phyloP scores from a whole-genome alignment of 2,113 vertebrate species.

The Zeus faber region DNA sequence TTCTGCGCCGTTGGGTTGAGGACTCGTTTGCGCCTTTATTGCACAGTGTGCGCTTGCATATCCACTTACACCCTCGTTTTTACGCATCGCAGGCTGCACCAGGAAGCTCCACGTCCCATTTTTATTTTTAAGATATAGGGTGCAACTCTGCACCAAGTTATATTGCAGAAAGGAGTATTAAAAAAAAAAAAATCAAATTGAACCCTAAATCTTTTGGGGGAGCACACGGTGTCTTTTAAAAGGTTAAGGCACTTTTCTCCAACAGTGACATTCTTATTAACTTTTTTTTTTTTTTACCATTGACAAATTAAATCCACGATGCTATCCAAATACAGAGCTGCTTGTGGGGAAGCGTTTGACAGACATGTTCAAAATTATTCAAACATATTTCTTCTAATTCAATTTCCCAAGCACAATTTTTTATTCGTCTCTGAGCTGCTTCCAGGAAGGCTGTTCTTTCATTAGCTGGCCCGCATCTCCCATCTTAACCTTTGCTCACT shows the following conservation, averaged over 20 bases:
- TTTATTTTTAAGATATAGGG: too few species aligned
- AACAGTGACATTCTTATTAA: conserved; percentile 53
- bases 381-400: conserved; percentile 55
- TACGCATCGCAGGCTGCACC: too few species aligned
- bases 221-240: conserved; percentile 48
- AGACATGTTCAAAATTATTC: conserved; percentile 64
- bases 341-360: conserved; percentile 51
- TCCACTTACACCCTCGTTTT: too few species aligned
- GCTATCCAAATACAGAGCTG: conserved; percentile 56
- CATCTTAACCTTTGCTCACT: conserved; percentile 20
- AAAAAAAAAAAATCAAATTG: conserved; percentile 29
- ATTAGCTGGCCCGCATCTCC: conserved; percentile 12
- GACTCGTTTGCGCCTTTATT: too few species aligned
- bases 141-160: too few species aligned
- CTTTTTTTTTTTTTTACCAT: conserved; percentile 41
- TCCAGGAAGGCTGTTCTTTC: conserved; percentile 22
- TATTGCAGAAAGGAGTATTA: too few species aligned
- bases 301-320: conserved; percentile 66
- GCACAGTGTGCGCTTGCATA: not conserved
- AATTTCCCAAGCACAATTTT: conserved; percentile 23
- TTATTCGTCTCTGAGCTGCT: conserved; percentile 35
- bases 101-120: too few species aligned
- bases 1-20: conserved; percentile 46
- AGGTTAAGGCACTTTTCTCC: conserved; percentile 52
- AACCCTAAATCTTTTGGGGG: conserved; percentile 38